phyloP scores from a whole-genome alignment of 2,797 vertebrate genomes.

The Fundulus diaphanus region DNA sequence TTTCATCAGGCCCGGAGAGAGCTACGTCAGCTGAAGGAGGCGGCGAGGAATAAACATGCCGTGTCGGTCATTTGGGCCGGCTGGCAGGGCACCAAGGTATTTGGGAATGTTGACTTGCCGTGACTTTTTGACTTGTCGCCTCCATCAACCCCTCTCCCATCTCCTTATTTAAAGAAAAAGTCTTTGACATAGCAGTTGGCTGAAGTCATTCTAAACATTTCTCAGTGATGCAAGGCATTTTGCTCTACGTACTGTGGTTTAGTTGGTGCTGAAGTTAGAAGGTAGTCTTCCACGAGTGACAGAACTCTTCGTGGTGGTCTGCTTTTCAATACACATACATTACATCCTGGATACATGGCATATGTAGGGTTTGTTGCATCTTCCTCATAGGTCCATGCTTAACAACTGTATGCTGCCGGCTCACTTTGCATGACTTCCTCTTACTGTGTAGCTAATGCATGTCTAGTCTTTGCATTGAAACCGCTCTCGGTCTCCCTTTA shows the following conservation, averaged over 20 bases:
- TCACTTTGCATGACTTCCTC: constrained; percentile 49
- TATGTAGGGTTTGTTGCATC: not conserved
- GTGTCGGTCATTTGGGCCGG: constrained; percentile 99
- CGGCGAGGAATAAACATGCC: constrained; percentile 94
- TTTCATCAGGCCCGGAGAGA: constrained; percentile 90
- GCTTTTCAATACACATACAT: not conserved
- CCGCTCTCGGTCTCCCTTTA: constrained; percentile 17
- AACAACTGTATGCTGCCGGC: constrained; percentile 46
- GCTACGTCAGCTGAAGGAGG: constrained; percentile 95
- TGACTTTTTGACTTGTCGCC: constrained; percentile 59
- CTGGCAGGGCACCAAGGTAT: constrained; percentile 99
- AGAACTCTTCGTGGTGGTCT: constrained; percentile 1
- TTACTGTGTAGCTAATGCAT: constrained; percentile 41
- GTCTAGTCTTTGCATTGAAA: constrained; percentile 30
- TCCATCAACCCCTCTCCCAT: constrained; percentile 41
- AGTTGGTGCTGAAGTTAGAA: constrained; percentile 12
- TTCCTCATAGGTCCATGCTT: constrained; percentile 2
- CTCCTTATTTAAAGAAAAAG: not conserved
- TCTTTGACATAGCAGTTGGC: constrained; percentile 25
- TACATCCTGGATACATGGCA: not conserved
- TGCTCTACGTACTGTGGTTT: not conserved
- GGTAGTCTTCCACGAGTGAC: not conserved
- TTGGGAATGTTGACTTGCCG: constrained; percentile 76
- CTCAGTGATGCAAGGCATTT: constrained; percentile 14
- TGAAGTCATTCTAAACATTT: constrained; percentile 28